Evolutionary conservation across 2,888 invertebrate genomes (phyloP).

Genomic region (Escarpia spicata): DNA sequence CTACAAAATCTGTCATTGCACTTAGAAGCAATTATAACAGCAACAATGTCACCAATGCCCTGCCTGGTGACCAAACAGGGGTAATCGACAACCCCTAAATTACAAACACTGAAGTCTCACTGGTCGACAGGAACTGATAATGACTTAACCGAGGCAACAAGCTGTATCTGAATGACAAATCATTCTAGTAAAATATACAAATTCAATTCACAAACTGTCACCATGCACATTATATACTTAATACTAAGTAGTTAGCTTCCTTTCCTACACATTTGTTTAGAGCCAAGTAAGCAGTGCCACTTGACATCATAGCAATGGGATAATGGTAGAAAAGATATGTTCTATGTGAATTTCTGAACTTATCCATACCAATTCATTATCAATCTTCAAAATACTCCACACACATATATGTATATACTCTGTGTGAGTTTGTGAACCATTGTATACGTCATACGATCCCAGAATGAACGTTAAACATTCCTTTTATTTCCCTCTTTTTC

Average conservation of each 20-base stretch:
- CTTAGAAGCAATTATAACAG: not conserved
- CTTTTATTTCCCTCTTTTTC: not conserved
- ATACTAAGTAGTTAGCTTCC: not conserved
- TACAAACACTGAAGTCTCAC: not conserved
- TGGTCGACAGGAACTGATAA: not conserved
- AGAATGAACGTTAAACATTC: not conserved
- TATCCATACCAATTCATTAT: not conserved
- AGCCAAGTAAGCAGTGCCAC: not conserved
- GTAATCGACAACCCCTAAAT: not conserved
- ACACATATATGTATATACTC: not conserved
- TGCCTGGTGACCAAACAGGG: not conserved
- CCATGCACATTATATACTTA: not conserved
- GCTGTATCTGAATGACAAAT: not conserved
- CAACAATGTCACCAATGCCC: not conserved
- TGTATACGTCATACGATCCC: not conserved
- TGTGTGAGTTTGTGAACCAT: not conserved
- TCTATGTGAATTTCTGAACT: not conserved
- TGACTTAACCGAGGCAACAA: not conserved
- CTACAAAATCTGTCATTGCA: not conserved
- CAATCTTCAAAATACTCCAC: not conserved
- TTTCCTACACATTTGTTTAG: not conserved
- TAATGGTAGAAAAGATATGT: not conserved
- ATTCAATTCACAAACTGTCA: conserved; percentile 10
- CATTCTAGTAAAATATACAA: conserved; percentile 5
- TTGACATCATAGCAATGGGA: conserved; percentile 4